phyloP scores from a whole-genome alignment of 2,888 invertebrate species.

The Microctonus aethiopoides region DNA sequence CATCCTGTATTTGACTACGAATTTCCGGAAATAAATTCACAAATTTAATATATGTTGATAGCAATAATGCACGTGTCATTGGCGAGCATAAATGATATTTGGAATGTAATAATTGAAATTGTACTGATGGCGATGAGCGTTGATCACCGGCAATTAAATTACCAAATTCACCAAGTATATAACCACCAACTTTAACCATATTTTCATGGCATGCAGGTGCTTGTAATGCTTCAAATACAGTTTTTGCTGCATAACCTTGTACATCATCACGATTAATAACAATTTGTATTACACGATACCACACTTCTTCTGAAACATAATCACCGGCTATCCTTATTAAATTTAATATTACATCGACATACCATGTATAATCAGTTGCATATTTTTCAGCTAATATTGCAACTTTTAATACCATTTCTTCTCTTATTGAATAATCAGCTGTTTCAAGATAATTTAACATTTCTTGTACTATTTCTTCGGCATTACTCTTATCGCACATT shows the following conservation, averaged over 20 bases:
- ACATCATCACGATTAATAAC: slow-evolving; percentile 99
- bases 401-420: slow-evolving; percentile 99
- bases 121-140: slow-evolving; percentile 95
- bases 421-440: slow-evolving; percentile 98
- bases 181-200: slow-evolving; percentile 99
- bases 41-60: slow-evolving; percentile 99
- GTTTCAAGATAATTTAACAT: slow-evolving; percentile 99
- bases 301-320: slow-evolving; percentile 99
- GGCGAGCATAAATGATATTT: slow-evolving; percentile 99
- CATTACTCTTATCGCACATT: slow-evolving; percentile 99
- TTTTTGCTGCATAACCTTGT: slow-evolving; percentile 99
- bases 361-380: slow-evolving; percentile 99
- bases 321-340: slow-evolving; percentile 99
- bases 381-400: slow-evolving; percentile 99
- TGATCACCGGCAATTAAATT: slow-evolving; percentile 99
- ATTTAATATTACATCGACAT: slow-evolving; percentile 97
- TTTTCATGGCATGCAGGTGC: slow-evolving; percentile 99
- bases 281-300: slow-evolving; percentile 99
- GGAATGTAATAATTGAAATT: slow-evolving; percentile 97
- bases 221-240: slow-evolving; percentile 98
- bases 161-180: slow-evolving; percentile 98
- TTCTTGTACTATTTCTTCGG: slow-evolving; percentile 99
- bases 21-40: slow-evolving; percentile 99
- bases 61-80: slow-evolving; percentile 93
- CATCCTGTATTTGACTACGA: slow-evolving; percentile 93